Evolutionary conservation across 2,797 vertebrate genomes (phyloP), one percentile per base, ranked within the genome.

Genomic region (Mastacembelus armatus): DNA sequence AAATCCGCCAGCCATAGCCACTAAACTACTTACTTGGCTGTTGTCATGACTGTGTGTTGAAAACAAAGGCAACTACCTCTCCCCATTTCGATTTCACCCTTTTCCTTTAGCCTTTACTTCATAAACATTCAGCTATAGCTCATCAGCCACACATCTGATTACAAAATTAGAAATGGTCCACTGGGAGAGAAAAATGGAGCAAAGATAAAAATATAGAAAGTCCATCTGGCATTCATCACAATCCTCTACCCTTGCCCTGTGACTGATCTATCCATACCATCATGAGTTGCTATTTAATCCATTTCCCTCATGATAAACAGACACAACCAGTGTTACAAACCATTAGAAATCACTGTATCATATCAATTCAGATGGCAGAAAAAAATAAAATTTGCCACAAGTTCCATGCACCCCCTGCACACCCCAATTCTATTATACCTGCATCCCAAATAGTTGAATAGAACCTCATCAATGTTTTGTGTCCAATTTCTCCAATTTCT

Each of bases 41-140:
- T 84, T 77, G 71, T 77, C 84, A 85, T 85, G 85, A 38, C 75
- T 70, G 36, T 40, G 64, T 48, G 65, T 70, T 72, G 43, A 74
- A 86, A 84, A 89, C 74, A 89, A 86, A 74, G 32, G 16, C 51
- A 50, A 21, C 24, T 27, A n/a, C n/a, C 11, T 24, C 48, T 2
- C 8, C 35, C 40, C 24, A 60, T 49, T 55, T 79, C 52, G 59
- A 21, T 51, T 24, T 39, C 19, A n/a, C n/a, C n/a, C 57, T 75
- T 29, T 30, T 19, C 49, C 27, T 29, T 47, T 39, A 26, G 32
- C 10, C 38, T 60, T 39, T 5, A 30, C 74, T 70, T 76, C 66
- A 76, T 52, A 84, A 78, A 78, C 72, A 77, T 69, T 39, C 78
- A 83, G 77, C 77, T 86, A 81, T 38, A 64, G 69, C 67, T 30